These are phyloP conservation scores for Drosophila rubida DNA, from an alignment of 2,888 invertebrate genomes.

Conservation along the genomic window DNA sequence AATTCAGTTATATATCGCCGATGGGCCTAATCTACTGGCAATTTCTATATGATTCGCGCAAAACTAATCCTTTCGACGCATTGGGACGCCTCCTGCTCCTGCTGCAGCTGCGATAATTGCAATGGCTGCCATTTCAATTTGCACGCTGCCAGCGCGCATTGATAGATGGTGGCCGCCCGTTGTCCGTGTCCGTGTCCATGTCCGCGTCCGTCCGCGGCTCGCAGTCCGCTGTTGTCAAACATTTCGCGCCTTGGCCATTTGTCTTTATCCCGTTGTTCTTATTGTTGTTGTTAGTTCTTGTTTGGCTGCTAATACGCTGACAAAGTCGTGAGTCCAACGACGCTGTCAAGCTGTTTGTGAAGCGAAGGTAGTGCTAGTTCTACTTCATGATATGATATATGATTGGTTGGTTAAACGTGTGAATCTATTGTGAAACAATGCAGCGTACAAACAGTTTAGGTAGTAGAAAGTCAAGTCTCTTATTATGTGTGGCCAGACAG, in stretches of 20 bases:
- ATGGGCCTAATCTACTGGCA: conserved; percentile 70
- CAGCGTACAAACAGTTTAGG: too few relatives aligned
- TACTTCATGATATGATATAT: too few relatives aligned
- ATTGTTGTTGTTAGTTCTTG: conserved; percentile 7
- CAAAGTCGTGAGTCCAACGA: not conserved
- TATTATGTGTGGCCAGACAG: too few relatives aligned
- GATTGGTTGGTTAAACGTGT: too few relatives aligned
- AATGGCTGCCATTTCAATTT: conserved; percentile 74
- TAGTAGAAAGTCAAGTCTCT: too few relatives aligned
- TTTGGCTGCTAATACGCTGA: conserved; percentile 6
- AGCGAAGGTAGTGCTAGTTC: too few relatives aligned
- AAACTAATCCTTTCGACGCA: conserved; percentile 25
- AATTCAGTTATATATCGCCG: conserved; percentile 74
- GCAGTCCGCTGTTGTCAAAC: conserved; percentile 69
- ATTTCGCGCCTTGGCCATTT: conserved; percentile 76
- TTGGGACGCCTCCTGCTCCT: not conserved
- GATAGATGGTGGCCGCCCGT: conserved; percentile 71
- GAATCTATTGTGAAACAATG: too few relatives aligned
- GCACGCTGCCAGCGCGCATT: conserved; percentile 59
- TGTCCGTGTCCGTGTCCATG: conserved; percentile 17
- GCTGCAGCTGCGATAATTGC: conserved; percentile 63
- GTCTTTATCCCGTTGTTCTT: conserved; percentile 50
- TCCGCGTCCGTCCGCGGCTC: not conserved
- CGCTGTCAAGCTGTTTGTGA: not conserved
- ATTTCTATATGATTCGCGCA: conserved; percentile 34